Evolutionary conservation across 1,140 invertebrate species (phyloP).

Genomic region (Diorhabda carinulata): DNA sequence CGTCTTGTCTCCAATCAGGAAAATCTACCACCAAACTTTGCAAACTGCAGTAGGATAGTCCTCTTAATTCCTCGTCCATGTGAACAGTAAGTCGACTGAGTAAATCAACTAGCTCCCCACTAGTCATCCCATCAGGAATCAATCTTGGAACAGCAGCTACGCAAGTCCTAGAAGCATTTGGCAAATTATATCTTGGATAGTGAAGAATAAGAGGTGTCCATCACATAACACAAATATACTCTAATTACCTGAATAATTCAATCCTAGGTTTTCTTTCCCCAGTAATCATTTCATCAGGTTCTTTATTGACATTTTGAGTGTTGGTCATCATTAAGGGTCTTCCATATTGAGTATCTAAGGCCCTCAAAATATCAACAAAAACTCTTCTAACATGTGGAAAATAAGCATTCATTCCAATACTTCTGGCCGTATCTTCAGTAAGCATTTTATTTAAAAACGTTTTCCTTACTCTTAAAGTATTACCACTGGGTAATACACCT

Average conservation of each 20-base stretch:
- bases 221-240: neutral
- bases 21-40: constrained; percentile 96
- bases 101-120: constrained; percentile 89
- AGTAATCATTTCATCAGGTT: constrained; percentile 93
- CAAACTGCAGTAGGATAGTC: constrained; percentile 90
- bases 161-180: constrained; percentile 70
- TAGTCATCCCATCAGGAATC: constrained; percentile 95
- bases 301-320: constrained; percentile 93
- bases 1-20: constrained; percentile 94
- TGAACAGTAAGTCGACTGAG: constrained; percentile 87
- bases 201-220: neutral
- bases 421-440: constrained; percentile 90
- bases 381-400: constrained; percentile 93
- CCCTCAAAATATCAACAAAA: constrained; percentile 92
- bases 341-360: constrained; percentile 95
- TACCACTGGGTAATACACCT: constrained; percentile 89
- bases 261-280: constrained; percentile 96
- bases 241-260: constrained; percentile 72
- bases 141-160: constrained; percentile 96
- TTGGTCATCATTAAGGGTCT: constrained; percentile 93
- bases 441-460: constrained; percentile 95
- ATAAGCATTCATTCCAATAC: constrained; percentile 94
- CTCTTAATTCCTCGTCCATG: constrained; percentile 87
- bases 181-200: neutral
- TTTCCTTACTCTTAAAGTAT: constrained; percentile 92